Conservation (phyloP, 2,797 vertebrate genomes). For the Platalea minor region DNA sequence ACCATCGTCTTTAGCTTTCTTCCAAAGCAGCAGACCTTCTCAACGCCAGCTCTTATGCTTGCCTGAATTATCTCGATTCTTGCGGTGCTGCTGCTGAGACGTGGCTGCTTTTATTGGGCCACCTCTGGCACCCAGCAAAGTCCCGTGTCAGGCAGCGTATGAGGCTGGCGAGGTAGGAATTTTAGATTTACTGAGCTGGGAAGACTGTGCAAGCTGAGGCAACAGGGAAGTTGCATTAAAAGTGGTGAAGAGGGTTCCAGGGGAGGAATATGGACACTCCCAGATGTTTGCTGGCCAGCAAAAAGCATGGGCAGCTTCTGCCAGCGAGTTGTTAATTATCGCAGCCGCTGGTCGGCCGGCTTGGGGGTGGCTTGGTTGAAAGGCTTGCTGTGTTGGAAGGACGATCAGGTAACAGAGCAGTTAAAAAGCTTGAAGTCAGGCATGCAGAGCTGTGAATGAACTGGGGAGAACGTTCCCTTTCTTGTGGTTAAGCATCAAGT, state of each 20-base stretch:
- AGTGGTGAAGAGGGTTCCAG: background rate
- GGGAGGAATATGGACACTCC: background rate
- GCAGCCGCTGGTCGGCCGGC: background rate
- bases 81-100: background rate
- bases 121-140: background rate
- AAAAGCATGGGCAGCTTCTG: conserved; percentile 22
- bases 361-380: background rate
- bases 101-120: background rate
- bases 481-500: background rate
- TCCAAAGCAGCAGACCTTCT: background rate
- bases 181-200: background rate
- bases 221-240: background rate
- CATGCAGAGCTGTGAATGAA: background rate
- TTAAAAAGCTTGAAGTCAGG: background rate
- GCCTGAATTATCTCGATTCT: background rate
- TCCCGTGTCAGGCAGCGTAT: fast-evolving
- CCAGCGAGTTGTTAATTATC: conserved; percentile 39
- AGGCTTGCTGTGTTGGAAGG: background rate
- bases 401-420: background rate
- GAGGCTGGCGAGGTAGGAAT: background rate
- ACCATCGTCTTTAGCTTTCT: background rate
- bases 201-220: background rate
- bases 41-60: background rate
- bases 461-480: background rate
- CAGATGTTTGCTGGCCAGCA: conserved; percentile 38